phyloP scores from a whole-genome alignment of 2,797 vertebrate species.

The Craterocephalus amniculus region DNA sequence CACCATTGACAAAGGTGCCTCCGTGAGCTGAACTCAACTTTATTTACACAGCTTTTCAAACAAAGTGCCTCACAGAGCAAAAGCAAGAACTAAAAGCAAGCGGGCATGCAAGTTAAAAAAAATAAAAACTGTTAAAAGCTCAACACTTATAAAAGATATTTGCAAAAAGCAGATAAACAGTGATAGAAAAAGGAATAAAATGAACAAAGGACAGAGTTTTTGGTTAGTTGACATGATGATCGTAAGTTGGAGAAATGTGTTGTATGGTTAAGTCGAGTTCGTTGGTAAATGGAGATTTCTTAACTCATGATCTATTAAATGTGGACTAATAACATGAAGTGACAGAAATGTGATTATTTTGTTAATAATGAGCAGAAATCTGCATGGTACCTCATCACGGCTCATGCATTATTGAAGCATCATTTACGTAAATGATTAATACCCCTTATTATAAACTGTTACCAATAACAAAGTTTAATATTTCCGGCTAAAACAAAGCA shows the following conservation, averaged over 20 bases:
- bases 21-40: not conserved
- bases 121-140: not conserved
- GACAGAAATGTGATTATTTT: not conserved
- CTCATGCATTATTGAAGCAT: not conserved
- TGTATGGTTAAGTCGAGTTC: not conserved
- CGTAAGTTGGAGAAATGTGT: too few species aligned
- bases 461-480: conserved; percentile 41
- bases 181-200: not conserved
- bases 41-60: not conserved
- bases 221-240: too few species aligned
- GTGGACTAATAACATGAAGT: not conserved
- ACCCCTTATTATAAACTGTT: not conserved
- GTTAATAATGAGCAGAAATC: not conserved
- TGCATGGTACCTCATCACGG: not conserved
- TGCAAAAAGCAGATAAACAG: too few species aligned
- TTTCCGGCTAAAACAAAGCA: conserved; percentile 23
- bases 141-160: too few species aligned
- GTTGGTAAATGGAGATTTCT: not conserved
- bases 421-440: not conserved
- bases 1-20: not conserved
- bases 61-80: not conserved
- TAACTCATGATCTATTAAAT: not conserved
- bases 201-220: not conserved
- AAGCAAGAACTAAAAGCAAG: not conserved
- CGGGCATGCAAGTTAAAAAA: not conserved